Percentiles rank a stretch among this genome's conserved stretches.
Evolutionary conservation across 2,888 invertebrate species (phyloP).

Genomic region (Lasioglossum malachurum): DNA sequence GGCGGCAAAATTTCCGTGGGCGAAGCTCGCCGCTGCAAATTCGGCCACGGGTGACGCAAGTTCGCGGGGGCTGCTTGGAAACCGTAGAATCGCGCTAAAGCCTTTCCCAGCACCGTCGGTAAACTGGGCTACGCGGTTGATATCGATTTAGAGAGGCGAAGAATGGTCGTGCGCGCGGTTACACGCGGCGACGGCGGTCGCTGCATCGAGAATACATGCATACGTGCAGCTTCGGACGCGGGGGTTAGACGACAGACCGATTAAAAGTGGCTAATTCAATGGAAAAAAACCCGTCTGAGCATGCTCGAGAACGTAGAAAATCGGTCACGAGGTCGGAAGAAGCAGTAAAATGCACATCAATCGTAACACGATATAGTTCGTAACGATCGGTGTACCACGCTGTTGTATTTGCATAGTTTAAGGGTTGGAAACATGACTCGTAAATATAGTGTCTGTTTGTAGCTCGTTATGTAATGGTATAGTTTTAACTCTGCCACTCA

Average conservation of each 20-base stretch:
- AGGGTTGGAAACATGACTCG: not conserved
- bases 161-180: slow-evolving; percentile 43
- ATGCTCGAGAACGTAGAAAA: slow-evolving; percentile 38
- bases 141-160: slow-evolving; percentile 62
- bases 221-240: slow-evolving; percentile 47
- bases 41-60: slow-evolving; percentile 11
- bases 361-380: not conserved
- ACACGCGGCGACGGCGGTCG: slow-evolving; percentile 26
- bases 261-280: slow-evolving; percentile 66
- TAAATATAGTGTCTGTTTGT: not conserved
- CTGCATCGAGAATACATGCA: slow-evolving; percentile 54
- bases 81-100: slow-evolving; percentile 58
- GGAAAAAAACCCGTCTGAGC: slow-evolving; percentile 55
- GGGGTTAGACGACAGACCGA: slow-evolving; percentile 33
- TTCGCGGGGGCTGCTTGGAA: slow-evolving; percentile 56
- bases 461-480: not conserved
- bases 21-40: slow-evolving; percentile 8
- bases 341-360: not conserved
- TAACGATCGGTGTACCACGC: not conserved
- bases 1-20: not conserved
- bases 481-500: too few species aligned
- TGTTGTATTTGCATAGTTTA: not conserved
- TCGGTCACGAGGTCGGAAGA: slow-evolving; percentile 5
- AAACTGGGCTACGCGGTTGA: slow-evolving; percentile 65
- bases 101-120: slow-evolving; percentile 46